Conservation (phyloP, 1,140 invertebrate species). For the Lerema accius region DNA sequence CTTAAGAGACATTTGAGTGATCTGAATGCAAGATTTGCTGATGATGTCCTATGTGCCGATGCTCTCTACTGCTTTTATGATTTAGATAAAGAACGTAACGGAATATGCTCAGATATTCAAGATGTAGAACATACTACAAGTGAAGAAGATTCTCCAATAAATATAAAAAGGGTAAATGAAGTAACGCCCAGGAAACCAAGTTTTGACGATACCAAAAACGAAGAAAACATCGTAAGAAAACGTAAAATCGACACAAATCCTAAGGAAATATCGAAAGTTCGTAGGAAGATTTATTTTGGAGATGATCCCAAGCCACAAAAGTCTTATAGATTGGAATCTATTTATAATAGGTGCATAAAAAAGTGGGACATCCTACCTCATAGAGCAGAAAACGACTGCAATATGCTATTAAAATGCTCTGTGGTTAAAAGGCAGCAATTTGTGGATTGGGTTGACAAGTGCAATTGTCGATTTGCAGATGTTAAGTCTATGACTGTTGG, state of each 20-base stretch:
- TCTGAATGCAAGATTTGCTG: conserved; percentile 67
- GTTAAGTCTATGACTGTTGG: conserved; percentile 56
- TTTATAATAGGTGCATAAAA: conserved; percentile 47
- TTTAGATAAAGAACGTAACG: conserved; percentile 38
- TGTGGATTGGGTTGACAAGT: conserved; percentile 54
- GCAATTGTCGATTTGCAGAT: conserved; percentile 47
- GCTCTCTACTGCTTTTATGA: conserved; percentile 79
- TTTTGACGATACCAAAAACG: not conserved
- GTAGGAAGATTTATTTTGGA: conserved; percentile 48
- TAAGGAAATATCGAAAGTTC: conserved; percentile 22
- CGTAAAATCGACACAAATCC: not conserved
- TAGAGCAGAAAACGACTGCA: conserved; percentile 85
- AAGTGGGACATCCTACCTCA: conserved; percentile 72
- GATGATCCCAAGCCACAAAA: conserved; percentile 44
- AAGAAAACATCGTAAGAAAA: conserved; percentile 27
- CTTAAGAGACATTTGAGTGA: conserved; percentile 66
- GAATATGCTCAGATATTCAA: conserved; percentile 18
- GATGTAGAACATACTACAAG: no score
- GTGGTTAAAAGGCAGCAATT: conserved; percentile 58
- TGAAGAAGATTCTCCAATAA: conserved; percentile 15
- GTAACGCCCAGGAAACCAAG: conserved; percentile 47
- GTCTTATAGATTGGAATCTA: conserved; percentile 80
- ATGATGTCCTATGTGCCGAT: conserved; percentile 84
- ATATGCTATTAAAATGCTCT: conserved; percentile 82
- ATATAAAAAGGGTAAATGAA: conserved; percentile 55